Conservation (phyloP, 2,888 invertebrate genomes). For the Cheilosia vernalis region DNA sequence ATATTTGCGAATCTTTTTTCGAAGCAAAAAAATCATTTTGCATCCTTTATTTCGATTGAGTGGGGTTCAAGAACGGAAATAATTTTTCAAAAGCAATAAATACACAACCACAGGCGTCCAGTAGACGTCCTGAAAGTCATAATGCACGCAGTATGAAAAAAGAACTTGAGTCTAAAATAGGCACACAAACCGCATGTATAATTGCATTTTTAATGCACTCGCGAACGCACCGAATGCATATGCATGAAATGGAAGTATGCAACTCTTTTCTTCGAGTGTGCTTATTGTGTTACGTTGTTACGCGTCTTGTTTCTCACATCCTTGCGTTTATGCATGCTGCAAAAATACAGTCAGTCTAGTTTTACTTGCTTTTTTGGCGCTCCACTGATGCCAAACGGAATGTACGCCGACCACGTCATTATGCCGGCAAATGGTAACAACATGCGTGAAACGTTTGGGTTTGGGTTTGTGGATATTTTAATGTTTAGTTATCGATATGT, state of each 20-base stretch:
- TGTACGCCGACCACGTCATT: too few relatives aligned
- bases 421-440: neutral
- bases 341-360: constrained; percentile 4
- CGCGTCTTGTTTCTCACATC: constrained; percentile 36
- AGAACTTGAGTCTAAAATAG: constrained; percentile 53
- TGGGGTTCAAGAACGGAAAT: constrained; percentile 60
- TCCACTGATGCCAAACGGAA: neutral
- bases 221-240: constrained; percentile 41
- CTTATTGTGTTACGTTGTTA: constrained; percentile 48
- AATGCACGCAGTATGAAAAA: constrained; percentile 11
- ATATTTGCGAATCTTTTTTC: constrained; percentile 1
- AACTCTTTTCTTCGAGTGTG: constrained; percentile 52
- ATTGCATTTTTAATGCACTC: constrained; percentile 53
- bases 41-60: constrained; percentile 40
- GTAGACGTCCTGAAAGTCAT: constrained; percentile 43
- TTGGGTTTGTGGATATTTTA: neutral
- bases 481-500: constrained; percentile 35
- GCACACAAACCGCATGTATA: constrained; percentile 43
- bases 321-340: constrained; percentile 25
- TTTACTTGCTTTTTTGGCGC: constrained; percentile 3
- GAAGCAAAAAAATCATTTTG: constrained; percentile 29
- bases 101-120: constrained; percentile 47
- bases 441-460: neutral
- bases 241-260: constrained; percentile 36
- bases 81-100: constrained; percentile 51